Evolutionary conservation across 2,888 invertebrate species (phyloP), one percentile per base, ranked within the genome.

Genomic region (Rhagium mordax): DNA sequence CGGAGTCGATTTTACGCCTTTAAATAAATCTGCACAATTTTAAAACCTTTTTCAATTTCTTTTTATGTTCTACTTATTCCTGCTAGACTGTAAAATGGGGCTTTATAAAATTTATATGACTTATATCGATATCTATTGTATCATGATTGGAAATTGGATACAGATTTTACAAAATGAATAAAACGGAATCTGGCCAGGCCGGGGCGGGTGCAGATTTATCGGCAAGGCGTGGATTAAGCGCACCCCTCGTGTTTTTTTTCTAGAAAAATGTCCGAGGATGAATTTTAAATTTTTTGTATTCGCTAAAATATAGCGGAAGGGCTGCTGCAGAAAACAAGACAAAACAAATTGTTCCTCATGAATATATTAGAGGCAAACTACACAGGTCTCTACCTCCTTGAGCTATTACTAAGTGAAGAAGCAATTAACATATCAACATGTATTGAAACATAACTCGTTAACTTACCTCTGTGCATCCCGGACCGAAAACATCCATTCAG

Each of bases 21-120:
- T 84, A 85, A 84, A 85, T 85, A 86, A 85, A 86, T 85, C 84
- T 79, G 74, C 76, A 74, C 81, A 75, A 82, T 81, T 84, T 83
- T 83, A 84, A 84, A 82, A 75, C 81, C 81, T 81, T 84, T 84
- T 85, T 84, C 84, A 84, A 85, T 85, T 84, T 82, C 80, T 78
- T 83, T 83, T 84, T 84, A 84, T 81, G 76, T 61, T 55, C 76
- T 64, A 70, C 55, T 67, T 73, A 70, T 70, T 75, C 62, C 66
- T n/a, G 47, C 59, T 55, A 53, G 53, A 33, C 51, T 57, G 66
- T 75, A 67, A 75, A 72, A 74, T 61, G 66, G 71, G 74, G 48
- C 49, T 77, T 75, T 74, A 70, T 41, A 27, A 70, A 72, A 74
- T 76, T 76, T 72, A 76, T 76, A 70, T 66, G 74, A 67, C 72